phyloP scores from a whole-genome alignment of 2,888 invertebrate species.

The Acrobasis consociella region DNA sequence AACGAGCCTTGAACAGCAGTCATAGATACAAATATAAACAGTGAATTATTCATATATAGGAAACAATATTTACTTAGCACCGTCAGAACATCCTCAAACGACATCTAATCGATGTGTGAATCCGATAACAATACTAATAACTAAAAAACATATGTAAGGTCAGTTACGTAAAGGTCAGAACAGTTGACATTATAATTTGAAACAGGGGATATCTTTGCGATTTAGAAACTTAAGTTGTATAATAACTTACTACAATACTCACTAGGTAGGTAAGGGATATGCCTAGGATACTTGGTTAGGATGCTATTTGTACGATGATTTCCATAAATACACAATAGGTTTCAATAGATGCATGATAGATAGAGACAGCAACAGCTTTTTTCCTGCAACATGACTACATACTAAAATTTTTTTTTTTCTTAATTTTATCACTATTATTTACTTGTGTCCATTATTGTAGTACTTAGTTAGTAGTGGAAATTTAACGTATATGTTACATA shows the following conservation, averaged over 20 bases:
- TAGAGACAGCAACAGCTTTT: too few species aligned
- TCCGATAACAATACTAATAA: conserved; percentile 27
- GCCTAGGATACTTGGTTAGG: too few species aligned
- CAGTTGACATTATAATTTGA: conserved; percentile 58
- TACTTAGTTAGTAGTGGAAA: too few species aligned
- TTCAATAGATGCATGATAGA: too few species aligned
- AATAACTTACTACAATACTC: conserved; percentile 42
- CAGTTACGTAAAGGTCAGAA: conserved; percentile 43
- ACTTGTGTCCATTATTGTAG: too few species aligned
- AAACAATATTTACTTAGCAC: conserved; percentile 17
- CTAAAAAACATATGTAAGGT: conserved; percentile 39
- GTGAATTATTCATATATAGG: conserved; percentile 3
- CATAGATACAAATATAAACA: conserved; percentile 4
- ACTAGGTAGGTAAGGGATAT: too few species aligned
- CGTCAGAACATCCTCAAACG: conserved; percentile 24
- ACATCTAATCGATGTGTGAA: conserved; percentile 29
- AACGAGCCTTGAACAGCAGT: conserved; percentile 16
- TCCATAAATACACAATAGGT: too few species aligned
- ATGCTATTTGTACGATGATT: too few species aligned
- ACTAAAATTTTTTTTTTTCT: too few species aligned
- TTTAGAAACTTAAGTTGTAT: neutral
- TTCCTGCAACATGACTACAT: too few species aligned
- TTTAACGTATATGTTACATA: too few species aligned
- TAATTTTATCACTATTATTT: too few species aligned
- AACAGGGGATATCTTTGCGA: conserved; percentile 37